A percentile compares a stretch with the other conserved stretches of the same genome.
phyloP scores from a whole-genome alignment of 1,140 invertebrate genomes.

The Nixonia krombeini region DNA sequence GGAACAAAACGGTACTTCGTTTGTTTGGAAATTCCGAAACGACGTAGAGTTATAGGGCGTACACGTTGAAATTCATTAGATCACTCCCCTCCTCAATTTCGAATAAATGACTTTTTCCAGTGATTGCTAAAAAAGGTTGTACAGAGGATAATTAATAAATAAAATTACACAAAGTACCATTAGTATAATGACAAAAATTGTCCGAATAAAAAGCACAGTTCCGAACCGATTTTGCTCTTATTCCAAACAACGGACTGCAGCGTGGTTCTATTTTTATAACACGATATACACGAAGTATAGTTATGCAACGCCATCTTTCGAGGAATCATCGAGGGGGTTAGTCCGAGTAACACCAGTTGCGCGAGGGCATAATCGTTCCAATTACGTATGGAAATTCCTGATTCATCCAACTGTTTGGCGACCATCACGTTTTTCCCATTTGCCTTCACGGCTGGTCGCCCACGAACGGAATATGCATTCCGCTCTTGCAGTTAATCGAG shows the following conservation, averaged over 20 bases:
- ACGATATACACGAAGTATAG: background rate
- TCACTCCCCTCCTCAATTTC: too few relatives aligned
- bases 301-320: background rate
- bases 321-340: slow-evolving; percentile 22
- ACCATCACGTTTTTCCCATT: slow-evolving; percentile 42
- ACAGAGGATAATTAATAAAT: background rate
- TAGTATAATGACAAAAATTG: too few relatives aligned
- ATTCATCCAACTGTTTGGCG: slow-evolving; percentile 61
- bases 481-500: slow-evolving; percentile 21
- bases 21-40: too few relatives aligned
- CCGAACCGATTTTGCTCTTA: too few relatives aligned
- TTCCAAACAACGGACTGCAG: too few relatives aligned
- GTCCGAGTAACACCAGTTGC: slow-evolving; percentile 60
- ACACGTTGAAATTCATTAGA: too few relatives aligned
- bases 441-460: slow-evolving; percentile 32
- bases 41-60: too few relatives aligned
- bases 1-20: too few relatives aligned
- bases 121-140: too few relatives aligned
- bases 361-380: slow-evolving; percentile 62
- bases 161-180: too few relatives aligned
- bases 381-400: slow-evolving; percentile 70
- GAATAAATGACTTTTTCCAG: too few relatives aligned
- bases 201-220: too few relatives aligned
- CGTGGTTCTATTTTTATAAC: background rate
- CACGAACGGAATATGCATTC: slow-evolving; percentile 27